Evolutionary conservation across 2,113 vertebrate genomes (phyloP), one percentile per base, ranked within the genome.

Genomic region (Blennius ocellaris): DNA sequence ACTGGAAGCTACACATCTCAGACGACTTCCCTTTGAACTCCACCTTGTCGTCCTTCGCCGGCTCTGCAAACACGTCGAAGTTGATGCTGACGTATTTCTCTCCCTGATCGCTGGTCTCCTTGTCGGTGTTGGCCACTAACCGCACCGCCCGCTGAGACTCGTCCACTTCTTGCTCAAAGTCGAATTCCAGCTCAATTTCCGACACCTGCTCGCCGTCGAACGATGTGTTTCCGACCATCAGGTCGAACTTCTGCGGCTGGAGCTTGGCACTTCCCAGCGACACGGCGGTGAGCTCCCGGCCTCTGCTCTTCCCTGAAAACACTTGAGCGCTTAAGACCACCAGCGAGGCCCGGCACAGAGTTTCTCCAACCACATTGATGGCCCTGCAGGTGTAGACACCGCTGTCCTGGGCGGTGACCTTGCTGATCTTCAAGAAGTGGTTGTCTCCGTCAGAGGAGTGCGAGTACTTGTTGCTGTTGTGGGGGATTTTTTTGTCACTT

Each of bases 1-100:
- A 98, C 59, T 97, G 96, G 91, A 98, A 99, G 82, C 93, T 95
- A 65, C 96, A 99, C 57, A 87, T 94, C 7, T 94, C 95, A 0
- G 94, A 92, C 14, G 93, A 93, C 91, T 97, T 95, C 70, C 95
- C 94, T 82, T 93, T 95, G 86, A 95, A 93, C 76, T 98, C 95
- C 74, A 97, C 80, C 70, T 79, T 59, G 68, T 97, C 93, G 11
- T 97, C 94, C 82, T 94, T 87, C 0, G 92, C 94, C 0, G 93
- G 92, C 55, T 96, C 94, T 6, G 94, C 94, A 89, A 95, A 95
- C 1, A 95, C 93, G 63, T 95, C 95, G 87, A 96, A 95, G 85
- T 93, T 95, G 36, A 95, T 86, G 51, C 87, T 95, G 12, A 96
- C 91, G 49, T 80, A 89, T 66, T 94, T 91, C 44, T 96, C 93